Conservation (phyloP, 1,140 invertebrate genomes). For the Procambarus clarkii region DNA sequence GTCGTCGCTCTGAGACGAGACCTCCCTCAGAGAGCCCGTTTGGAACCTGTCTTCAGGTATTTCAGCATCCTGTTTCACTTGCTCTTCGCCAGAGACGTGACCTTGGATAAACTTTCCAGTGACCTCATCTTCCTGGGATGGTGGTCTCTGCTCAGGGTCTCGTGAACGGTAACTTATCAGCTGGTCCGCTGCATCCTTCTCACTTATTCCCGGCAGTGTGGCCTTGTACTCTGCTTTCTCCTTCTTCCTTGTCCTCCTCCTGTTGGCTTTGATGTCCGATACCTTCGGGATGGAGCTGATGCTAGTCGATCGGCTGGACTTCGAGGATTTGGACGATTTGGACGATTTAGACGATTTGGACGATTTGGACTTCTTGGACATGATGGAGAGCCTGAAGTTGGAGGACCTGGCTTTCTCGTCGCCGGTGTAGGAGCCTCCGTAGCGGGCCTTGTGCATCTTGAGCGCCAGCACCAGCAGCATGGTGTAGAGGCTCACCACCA, state of each 20-base stretch:
- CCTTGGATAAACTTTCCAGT: neutral
- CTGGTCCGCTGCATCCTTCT: neutral
- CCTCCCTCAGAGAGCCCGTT: neutral
- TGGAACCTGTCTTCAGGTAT: neutral
- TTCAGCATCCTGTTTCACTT: neutral
- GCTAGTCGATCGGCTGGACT: neutral
- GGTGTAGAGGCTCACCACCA: slow-evolving; percentile 52
- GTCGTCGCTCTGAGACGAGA: neutral
- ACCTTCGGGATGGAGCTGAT: neutral
- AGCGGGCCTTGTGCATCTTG: slow-evolving; percentile 56
- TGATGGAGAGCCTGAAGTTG: slow-evolving; percentile 50
- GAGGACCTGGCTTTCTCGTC: slow-evolving; percentile 18
- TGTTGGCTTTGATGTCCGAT: neutral
- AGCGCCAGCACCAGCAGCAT: slow-evolving; percentile 54
- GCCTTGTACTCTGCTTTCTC: slow-evolving; percentile 44
- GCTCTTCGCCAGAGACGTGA: neutral
- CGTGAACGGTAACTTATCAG: neutral
- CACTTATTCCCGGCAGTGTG: neutral
- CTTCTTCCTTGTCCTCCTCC: slow-evolving; percentile 29
- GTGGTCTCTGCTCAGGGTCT: neutral
- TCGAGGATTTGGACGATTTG: neutral
- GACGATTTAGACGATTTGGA: neutral
- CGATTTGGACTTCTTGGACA: slow-evolving; percentile 38
- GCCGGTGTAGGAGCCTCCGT: slow-evolving; percentile 32
- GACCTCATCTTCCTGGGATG: neutral